These are phyloP conservation scores for Stenurella melanura DNA, from an alignment of 2,888 invertebrate genomes.

Conservation along the genomic window DNA sequence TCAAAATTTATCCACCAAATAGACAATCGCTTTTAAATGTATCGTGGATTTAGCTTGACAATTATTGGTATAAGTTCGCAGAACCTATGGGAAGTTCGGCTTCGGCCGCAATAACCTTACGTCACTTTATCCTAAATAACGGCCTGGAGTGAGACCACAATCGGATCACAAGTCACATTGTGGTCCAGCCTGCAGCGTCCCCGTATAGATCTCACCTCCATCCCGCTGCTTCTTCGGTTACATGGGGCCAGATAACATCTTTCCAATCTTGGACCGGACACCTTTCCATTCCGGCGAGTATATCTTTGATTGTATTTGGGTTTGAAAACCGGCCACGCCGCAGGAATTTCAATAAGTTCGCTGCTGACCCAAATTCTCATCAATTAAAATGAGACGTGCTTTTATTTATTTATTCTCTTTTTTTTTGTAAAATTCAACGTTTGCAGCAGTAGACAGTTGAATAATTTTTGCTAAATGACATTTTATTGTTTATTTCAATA, in stretches of 20 bases:
- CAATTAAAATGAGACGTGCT: constrained; percentile 49
- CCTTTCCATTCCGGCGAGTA: constrained; percentile 51
- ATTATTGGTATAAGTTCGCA: constrained; percentile 58
- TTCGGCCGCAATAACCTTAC: constrained; percentile 61
- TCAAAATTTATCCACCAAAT: constrained; percentile 16
- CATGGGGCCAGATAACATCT: constrained; percentile 55
- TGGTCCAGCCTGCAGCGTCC: constrained; percentile 32
- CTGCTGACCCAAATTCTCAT: constrained; percentile 46
- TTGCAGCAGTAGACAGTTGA: too few relatives aligned
- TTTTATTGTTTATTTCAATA: too few relatives aligned
- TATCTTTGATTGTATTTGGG: constrained; percentile 56
- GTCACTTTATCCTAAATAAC: constrained; percentile 65
- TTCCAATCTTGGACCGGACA: constrained; percentile 62
- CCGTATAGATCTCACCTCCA: constrained; percentile 16
- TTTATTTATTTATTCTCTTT: neutral
- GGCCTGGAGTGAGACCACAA: constrained; percentile 58
- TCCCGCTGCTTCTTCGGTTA: constrained; percentile 26
- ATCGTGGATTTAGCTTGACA: constrained; percentile 57
- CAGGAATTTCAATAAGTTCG: constrained; percentile 56
- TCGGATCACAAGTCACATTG: constrained; percentile 60
- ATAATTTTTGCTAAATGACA: too few relatives aligned
- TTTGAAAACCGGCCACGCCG: constrained; percentile 47
- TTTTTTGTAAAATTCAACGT: too few relatives aligned
- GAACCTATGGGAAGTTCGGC: constrained; percentile 49
- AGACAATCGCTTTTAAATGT: constrained; percentile 40